These are phyloP conservation scores for Dicyrtoma fusca DNA, from an alignment of 2,888 invertebrate species.

Conservation along the genomic window DNA sequence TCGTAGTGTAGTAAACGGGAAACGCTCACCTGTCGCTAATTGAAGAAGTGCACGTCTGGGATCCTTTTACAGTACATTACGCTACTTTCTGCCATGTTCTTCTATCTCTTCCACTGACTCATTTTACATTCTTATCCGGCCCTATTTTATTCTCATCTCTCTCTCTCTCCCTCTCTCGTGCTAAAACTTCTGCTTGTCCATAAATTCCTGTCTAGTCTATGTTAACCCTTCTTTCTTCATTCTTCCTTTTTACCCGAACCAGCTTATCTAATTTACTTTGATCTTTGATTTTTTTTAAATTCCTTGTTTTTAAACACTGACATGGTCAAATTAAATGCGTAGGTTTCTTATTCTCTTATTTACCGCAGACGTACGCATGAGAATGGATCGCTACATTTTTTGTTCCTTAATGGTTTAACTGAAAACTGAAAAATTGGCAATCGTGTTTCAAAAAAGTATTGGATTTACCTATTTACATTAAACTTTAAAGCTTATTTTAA, in stretches of 20 bases:
- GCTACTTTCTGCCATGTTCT: slow-evolving; percentile 25
- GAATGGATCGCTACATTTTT: too few species aligned
- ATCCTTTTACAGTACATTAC: too few species aligned
- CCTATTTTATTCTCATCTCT: slow-evolving; percentile 20
- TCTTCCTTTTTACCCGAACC: slow-evolving; percentile 20
- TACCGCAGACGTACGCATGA: too few species aligned
- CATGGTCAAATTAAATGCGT: slow-evolving; percentile 6
- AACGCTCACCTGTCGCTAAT: too few species aligned
- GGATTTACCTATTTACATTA: too few species aligned
- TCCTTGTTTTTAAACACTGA: not conserved
- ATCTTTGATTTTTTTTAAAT: slow-evolving; percentile 8
- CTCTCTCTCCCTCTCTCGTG: slow-evolving; percentile 3
- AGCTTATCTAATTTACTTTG: slow-evolving; percentile 1
- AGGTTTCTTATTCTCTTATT: too few species aligned
- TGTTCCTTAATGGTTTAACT: too few species aligned
- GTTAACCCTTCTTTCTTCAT: slow-evolving; percentile 31
- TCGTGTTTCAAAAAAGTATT: too few species aligned
- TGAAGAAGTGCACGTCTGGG: too few species aligned
- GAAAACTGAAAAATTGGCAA: too few species aligned
- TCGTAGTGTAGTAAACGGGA: too few species aligned
- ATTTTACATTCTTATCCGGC: slow-evolving; percentile 26
- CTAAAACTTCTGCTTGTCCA: slow-evolving; percentile 23
- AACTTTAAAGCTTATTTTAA: too few species aligned
- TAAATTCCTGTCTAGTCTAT: slow-evolving; percentile 33
- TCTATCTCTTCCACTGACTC: slow-evolving; percentile 21